Conservation (phyloP, 2,888 invertebrate species). For the Mythimna pallens region DNA sequence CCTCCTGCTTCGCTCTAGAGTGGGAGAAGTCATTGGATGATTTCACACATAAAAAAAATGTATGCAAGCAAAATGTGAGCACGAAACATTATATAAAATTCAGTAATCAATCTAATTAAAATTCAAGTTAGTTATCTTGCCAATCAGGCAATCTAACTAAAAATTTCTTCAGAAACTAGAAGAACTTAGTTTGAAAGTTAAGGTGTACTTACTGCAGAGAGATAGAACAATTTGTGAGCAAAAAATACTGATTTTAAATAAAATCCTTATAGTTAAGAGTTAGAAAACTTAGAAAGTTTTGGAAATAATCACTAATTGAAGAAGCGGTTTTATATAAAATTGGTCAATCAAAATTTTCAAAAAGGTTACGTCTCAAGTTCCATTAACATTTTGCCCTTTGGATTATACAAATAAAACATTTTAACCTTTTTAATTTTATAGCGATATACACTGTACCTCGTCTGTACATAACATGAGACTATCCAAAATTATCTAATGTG, state of each 20-base stretch:
- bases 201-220: slow-evolving; percentile 13
- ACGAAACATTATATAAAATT: slow-evolving; percentile 56
- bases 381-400: neutral
- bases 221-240: slow-evolving; percentile 37
- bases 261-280: slow-evolving; percentile 33
- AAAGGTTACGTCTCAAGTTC: slow-evolving; percentile 2
- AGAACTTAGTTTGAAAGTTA: too few relatives aligned
- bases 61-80: slow-evolving; percentile 22
- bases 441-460: slow-evolving; percentile 55
- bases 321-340: slow-evolving; percentile 19
- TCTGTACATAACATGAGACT: slow-evolving; percentile 72
- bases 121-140: slow-evolving; percentile 57
- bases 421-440: slow-evolving; percentile 10
- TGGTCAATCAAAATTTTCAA: slow-evolving; percentile 17
- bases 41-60: too few relatives aligned
- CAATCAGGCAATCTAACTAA: slow-evolving; percentile 32
- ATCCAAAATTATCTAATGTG: slow-evolving; percentile 82
- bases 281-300: slow-evolving; percentile 28
- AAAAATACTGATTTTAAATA: slow-evolving; percentile 15
- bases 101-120: slow-evolving; percentile 63
- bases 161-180: slow-evolving; percentile 31
- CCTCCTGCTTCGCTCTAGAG: too few relatives aligned
- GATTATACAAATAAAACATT: neutral
- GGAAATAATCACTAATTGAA: slow-evolving; percentile 17
- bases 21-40: too few relatives aligned